A percentile compares a stretch with the other conserved stretches of the same genome.
Evolutionary conservation across 2,888 invertebrate species (phyloP).

Genomic region (Tiliacea citrago): DNA sequence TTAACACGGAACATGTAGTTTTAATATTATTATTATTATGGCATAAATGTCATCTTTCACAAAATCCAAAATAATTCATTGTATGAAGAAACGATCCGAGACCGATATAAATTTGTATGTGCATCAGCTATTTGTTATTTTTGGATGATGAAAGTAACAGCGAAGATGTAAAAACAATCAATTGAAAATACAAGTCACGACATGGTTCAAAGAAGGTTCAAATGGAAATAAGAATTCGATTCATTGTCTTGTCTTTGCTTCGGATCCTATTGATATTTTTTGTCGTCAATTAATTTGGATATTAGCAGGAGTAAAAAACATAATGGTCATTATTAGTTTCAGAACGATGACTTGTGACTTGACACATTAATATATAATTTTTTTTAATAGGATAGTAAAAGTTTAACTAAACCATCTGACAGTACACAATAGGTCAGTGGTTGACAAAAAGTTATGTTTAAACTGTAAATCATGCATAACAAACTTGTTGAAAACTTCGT

Average conservation of each 20-base stretch:
- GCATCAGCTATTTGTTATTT: constrained; percentile 24
- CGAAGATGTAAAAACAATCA: constrained; percentile 53
- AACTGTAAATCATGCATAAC: constrained; percentile 56
- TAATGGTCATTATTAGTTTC: constrained; percentile 4
- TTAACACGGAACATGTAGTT: background rate
- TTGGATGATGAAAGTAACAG: constrained; percentile 50
- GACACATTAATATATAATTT: constrained; percentile 7
- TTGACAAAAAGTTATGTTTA: constrained; percentile 49
- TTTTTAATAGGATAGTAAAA: constrained; percentile 4
- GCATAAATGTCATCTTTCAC: background rate
- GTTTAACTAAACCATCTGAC: constrained; percentile 19
- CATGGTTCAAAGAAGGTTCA: constrained; percentile 53
- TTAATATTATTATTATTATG: background rate
- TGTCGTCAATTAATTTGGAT: constrained; percentile 33
- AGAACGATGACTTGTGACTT: constrained; percentile 9
- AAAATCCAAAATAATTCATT: background rate
- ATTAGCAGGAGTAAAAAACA: constrained; percentile 28
- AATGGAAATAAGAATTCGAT: constrained; percentile 49
- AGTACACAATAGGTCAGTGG: constrained; percentile 30
- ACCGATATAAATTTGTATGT: background rate
- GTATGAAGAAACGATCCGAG: background rate
- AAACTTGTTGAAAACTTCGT: constrained; percentile 49
- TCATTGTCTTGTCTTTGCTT: constrained; percentile 47
- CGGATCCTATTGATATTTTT: constrained; percentile 45
- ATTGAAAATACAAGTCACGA: constrained; percentile 61